phyloP scores from a whole-genome alignment of 1,140 invertebrate genomes.

The Tetraneura akinire region DNA sequence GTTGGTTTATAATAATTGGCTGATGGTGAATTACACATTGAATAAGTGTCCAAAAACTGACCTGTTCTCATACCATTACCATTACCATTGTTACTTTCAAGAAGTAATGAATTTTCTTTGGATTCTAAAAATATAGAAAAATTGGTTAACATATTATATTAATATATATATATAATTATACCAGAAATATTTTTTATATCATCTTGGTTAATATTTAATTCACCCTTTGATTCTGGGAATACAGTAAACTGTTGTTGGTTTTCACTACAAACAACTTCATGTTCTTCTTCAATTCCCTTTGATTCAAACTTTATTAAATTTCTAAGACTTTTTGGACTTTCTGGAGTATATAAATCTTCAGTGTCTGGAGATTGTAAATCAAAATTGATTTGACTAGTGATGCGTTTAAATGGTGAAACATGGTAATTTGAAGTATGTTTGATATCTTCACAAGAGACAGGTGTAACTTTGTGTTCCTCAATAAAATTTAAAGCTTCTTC shows the following conservation, averaged over 20 bases:
- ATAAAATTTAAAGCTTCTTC: conserved; percentile 82
- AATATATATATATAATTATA: neutral
- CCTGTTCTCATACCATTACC: conserved; percentile 18
- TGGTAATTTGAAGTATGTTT: conserved; percentile 49
- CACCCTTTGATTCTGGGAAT: conserved; percentile 59
- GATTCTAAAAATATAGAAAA: neutral
- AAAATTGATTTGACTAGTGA: conserved; percentile 73
- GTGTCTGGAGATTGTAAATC: conserved; percentile 70
- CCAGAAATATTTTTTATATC: conserved; percentile 52
- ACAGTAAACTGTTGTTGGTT: conserved; percentile 60
- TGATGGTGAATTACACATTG: conserved; percentile 75
- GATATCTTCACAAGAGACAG: conserved; percentile 39
- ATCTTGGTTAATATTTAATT: conserved; percentile 53
- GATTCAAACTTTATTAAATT: conserved; percentile 54
- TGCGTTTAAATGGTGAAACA: conserved; percentile 72
- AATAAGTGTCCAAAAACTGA: conserved; percentile 70
- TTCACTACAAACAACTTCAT: conserved; percentile 54
- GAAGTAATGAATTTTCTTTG: conserved; percentile 17
- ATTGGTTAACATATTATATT: neutral
- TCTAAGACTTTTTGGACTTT: conserved; percentile 60
- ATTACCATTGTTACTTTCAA: conserved; percentile 53
- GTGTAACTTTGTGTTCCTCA: conserved; percentile 67
- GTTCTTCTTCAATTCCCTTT: conserved; percentile 21
- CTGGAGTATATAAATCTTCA: conserved; percentile 72
- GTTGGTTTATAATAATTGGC: conserved; percentile 80